Conservation (phyloP, 2,113 vertebrate species). For the Tychaedon coryphoeus region DNA sequence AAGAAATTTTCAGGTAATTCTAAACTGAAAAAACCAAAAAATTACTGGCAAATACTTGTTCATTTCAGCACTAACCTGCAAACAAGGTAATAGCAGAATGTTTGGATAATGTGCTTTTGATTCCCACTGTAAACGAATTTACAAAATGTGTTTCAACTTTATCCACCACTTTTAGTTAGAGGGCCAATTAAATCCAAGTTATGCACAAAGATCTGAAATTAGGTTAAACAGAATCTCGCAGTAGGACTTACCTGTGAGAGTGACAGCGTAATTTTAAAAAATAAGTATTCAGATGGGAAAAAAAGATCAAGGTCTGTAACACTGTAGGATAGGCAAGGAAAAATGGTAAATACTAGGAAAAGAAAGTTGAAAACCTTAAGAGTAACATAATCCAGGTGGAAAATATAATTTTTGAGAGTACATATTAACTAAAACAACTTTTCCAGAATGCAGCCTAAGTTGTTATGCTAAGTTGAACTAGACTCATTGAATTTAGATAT, state of each 20-base stretch:
- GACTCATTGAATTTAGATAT: not conserved
- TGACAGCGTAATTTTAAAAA: not conserved
- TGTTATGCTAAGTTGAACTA: not conserved
- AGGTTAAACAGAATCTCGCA: not conserved
- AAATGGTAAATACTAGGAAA: not conserved
- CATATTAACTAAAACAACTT: not conserved
- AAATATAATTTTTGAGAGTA: not conserved
- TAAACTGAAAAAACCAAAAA: not conserved
- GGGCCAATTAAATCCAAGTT: not conserved
- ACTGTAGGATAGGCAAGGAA: not conserved
- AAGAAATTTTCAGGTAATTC: not conserved
- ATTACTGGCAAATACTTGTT: not conserved
- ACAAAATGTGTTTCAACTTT: not conserved
- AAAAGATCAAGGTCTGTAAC: not conserved
- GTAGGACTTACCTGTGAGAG: not conserved
- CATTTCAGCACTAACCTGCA: not conserved
- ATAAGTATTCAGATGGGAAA: not conserved
- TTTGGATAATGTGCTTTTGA: not conserved
- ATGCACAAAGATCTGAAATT: not conserved
- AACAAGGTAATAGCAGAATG: not conserved
- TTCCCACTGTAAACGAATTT: not conserved
- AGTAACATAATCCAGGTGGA: not conserved
- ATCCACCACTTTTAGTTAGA: not conserved
- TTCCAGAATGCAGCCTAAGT: not conserved
- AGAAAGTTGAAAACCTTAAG: not conserved